phyloP scores from a whole-genome alignment of 2,797 vertebrate genomes.

The Diceros bicornis region DNA sequence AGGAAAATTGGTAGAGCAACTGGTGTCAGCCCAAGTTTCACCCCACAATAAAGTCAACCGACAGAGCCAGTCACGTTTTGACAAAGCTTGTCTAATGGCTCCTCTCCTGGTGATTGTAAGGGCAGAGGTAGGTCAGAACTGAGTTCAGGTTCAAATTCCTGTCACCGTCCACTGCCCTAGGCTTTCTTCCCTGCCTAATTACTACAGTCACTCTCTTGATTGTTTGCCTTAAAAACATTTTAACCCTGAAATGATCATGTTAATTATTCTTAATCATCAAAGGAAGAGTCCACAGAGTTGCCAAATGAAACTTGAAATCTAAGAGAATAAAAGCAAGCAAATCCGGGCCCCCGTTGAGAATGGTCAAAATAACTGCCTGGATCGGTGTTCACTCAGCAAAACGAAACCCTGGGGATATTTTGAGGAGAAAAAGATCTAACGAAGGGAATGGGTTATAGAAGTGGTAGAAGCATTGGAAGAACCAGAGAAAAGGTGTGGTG shows the following conservation, averaged over 20 bases:
- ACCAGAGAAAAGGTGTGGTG: too few species aligned
- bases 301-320: background rate
- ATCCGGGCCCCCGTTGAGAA: background rate
- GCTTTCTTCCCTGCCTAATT: slow-evolving; percentile 1
- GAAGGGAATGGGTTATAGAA: background rate
- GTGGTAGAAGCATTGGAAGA: too few species aligned
- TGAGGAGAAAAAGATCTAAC: background rate
- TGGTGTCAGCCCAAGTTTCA: background rate
- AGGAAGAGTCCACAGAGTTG: background rate
- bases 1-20: background rate
- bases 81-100: slow-evolving; percentile 16
- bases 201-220: background rate
- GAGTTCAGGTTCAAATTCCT: background rate
- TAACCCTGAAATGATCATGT: background rate
- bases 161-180: background rate
- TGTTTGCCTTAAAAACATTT: background rate
- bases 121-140: background rate
- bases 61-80: background rate
- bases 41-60: background rate
- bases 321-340: background rate
- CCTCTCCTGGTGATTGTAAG: background rate
- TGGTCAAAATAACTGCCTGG: background rate
- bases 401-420: background rate
- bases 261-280: background rate
- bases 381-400: background rate